phyloP scores from a whole-genome alignment of 2,888 invertebrate species.

The Dugesia japonica region DNA sequence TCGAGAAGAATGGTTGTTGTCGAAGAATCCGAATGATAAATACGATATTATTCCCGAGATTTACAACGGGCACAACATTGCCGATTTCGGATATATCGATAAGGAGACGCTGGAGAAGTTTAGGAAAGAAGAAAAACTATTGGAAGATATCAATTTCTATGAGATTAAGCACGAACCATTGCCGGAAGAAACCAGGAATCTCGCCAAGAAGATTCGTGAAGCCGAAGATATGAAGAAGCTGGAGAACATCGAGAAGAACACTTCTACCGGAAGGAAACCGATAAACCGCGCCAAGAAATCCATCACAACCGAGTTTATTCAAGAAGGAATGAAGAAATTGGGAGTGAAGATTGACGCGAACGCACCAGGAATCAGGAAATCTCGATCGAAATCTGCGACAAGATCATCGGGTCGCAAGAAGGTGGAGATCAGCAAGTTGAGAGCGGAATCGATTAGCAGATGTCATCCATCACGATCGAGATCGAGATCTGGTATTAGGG shows the following conservation, averaged over 20 bases:
- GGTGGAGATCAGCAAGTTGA: background rate
- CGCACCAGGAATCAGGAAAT: conserved; percentile 36
- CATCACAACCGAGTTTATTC: conserved; percentile 54
- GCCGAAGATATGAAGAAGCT: conserved; percentile 51
- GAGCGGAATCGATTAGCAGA: conserved; percentile 8
- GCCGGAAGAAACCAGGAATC: background rate
- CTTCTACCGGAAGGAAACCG: conserved; percentile 66
- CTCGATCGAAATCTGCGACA: background rate
- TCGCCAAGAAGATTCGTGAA: background rate
- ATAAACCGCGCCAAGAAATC: conserved; percentile 61
- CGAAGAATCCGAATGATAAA: conserved; percentile 31
- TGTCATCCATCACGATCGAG: conserved; percentile 27
- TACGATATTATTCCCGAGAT: conserved; percentile 86
- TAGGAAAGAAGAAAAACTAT: background rate
- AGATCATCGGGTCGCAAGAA: background rate
- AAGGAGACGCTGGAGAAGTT: conserved; percentile 60
- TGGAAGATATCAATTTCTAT: background rate
- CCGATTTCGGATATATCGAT: conserved; percentile 88
- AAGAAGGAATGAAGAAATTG: conserved; percentile 67
- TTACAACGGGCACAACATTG: conserved; percentile 92
- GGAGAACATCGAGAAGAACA: conserved; percentile 64
- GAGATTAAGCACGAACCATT: background rate
- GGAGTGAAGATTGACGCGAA: conserved; percentile 55
- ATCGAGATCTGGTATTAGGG: conserved; percentile 61
- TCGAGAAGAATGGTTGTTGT: conserved; percentile 59